Base-by-base conservation (phyloP, 2,888 invertebrate species). In the Polydrusus pterygomalis region DNA sequence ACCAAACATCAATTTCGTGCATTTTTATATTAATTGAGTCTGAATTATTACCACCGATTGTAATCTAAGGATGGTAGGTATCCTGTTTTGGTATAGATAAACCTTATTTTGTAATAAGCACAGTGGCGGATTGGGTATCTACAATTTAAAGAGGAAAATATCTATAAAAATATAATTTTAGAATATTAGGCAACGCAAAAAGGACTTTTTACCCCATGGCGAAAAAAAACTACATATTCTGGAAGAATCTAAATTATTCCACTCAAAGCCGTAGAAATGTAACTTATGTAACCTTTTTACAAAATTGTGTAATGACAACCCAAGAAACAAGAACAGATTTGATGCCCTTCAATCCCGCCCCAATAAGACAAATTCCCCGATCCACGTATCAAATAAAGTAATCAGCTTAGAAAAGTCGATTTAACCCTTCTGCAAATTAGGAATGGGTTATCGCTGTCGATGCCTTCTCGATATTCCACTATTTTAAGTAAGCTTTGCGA, bases 311-410 rank as follows among this genome's bases (percentile, higher is more conserved):
- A 56, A 56, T 60, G 17, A 60, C 58, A 25, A 25, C 3, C 8
- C 45, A 38, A 62, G 70, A 70, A 71, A 64, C 54, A 63, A 58
- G 47, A 72, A 65, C 65, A 40, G 51, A 54, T 74, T 74, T 74
- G 51, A 74, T 69, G 70, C 65, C 70, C 75, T 65, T 75, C 65
- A 67, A 63, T 58, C 17, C 38, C 43, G 25, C 67, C 49, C 20
- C 58, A 73, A 81, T 79, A 82, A 80, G 80, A 80, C 82, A 82
- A 84, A 83, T 84, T 84, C 83, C 82, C 82, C 83, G 82, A 74
- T 70, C 71, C 77, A 68, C 73, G 75, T 84, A 84, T 83, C 82
- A 84, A 83, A 83, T 81, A 82, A 74, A 72, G 75, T 79, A 80
- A 79, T 78, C 78, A 79, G 25, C 77, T 82, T 58, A 49, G 73